Conservation (phyloP, 2,113 vertebrate genomes). For the Cichladusa arquata region DNA sequence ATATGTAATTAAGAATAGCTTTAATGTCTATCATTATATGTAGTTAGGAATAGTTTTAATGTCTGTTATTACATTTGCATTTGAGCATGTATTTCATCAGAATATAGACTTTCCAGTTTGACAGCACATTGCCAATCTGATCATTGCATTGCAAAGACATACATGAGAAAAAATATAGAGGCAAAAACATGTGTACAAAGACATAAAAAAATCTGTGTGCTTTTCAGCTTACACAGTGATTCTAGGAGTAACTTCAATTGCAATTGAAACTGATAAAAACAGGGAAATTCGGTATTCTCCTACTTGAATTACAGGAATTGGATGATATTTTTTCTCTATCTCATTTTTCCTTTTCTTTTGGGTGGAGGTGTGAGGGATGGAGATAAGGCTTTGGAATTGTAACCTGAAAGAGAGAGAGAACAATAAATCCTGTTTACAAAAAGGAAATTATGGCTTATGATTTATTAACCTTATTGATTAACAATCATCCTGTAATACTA, state of each 20-base stretch:
- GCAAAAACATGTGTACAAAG: background rate
- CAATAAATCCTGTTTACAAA: background rate
- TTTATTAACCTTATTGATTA: background rate
- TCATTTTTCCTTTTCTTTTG: background rate
- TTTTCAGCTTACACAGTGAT: background rate
- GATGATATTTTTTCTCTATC: background rate
- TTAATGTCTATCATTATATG: background rate
- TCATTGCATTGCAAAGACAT: background rate
- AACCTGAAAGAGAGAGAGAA: background rate
- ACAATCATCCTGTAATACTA: background rate
- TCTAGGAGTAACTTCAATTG: background rate
- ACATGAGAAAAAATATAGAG: background rate
- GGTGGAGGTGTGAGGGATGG: accelerated
- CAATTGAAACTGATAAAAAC: background rate
- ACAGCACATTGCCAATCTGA: background rate
- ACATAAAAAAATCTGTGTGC: background rate
- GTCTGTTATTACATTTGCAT: background rate
- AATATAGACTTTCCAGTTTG: background rate
- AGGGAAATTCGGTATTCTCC: background rate
- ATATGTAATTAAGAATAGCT: background rate
- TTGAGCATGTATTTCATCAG: background rate
- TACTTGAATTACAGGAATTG: background rate
- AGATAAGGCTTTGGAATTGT: background rate
- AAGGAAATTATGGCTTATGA: background rate
- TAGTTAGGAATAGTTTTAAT: background rate